Evolutionary conservation across 1,140 invertebrate species (phyloP), one percentile per base, ranked within the genome.

Genomic region (Sitodiplosis mosellana): DNA sequence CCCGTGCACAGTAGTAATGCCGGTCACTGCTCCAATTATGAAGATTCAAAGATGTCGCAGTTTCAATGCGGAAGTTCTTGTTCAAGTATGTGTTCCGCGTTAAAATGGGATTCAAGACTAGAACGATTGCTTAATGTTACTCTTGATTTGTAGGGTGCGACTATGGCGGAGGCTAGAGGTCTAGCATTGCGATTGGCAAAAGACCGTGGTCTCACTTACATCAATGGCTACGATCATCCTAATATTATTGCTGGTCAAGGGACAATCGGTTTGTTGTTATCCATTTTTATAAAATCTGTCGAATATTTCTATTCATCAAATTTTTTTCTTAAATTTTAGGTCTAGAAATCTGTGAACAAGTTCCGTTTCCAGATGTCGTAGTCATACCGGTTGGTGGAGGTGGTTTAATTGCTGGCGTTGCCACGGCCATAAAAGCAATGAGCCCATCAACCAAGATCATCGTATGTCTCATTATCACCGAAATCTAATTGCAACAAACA

Each of bases 161-260:
- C 91, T 57, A 89, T 95, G 76, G 78, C 74, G 18, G 87, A 93
- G 66, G 83, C 86, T 0, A 89, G 85, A 58, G 70, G 72, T 40
- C 69, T 79, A 56, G 89, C 89, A 0, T 76, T 89, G 66, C 70
- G 67, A 49, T 59, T 90, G 49, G 75, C 79, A 0, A 78, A 79
- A 53, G 78, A 89, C 51, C 68, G 74, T 47, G 72, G 72, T 1
- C 27, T 27, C 27, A 22, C 22, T 11, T 45, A 45, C 22, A 91
- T 58, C 5, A 58, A 52, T 56, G 87, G 85, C 2, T 92, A 91
- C 59, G 90, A 94, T 65, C 86, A 94, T 66, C 88, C 89, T 0
- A 75, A 92, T 56, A 90, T 95, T 38, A 80, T 95, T 66, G 87
- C 90, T 2, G 91, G 90, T 0, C 89, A 93, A 65, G 91, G 91